Conservation (phyloP, 2,113 vertebrate genomes). For the Copsychus sechellarum region DNA sequence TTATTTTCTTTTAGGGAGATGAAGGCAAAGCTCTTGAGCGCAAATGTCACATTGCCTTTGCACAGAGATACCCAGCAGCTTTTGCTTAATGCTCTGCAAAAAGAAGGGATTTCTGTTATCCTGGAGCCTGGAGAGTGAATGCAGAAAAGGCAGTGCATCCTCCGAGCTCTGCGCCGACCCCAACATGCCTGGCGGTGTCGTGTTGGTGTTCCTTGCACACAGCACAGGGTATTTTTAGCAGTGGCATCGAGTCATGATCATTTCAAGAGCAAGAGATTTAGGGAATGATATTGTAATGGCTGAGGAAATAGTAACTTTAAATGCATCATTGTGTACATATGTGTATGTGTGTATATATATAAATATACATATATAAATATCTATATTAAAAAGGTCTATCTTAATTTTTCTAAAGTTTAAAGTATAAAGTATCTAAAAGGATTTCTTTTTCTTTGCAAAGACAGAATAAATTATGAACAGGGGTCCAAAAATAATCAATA, state of each 20-base stretch:
- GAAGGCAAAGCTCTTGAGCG: background rate
- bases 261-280: constrained; percentile 2
- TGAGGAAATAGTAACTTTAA: background rate
- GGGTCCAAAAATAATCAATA: background rate
- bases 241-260: constrained; percentile 5
- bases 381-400: constrained; percentile 51
- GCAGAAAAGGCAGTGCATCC: background rate
- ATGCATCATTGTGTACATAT: constrained; percentile 33
- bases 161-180: background rate
- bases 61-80: background rate
- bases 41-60: background rate
- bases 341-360: constrained; percentile 36
- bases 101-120: background rate
- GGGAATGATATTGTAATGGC: background rate
- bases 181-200: background rate
- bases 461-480: constrained; percentile 22
- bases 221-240: background rate
- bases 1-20: background rate
- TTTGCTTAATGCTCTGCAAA: background rate
- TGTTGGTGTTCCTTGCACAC: background rate
- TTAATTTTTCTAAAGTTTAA: constrained; percentile 28
- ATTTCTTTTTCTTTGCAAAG: background rate
- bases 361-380: background rate
- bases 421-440: background rate
- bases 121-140: background rate